Percentiles rank a stretch among this genome's conserved stretches.
Evolutionary conservation across 2,113 vertebrate species (phyloP).

Genomic region (Passer montanus): DNA sequence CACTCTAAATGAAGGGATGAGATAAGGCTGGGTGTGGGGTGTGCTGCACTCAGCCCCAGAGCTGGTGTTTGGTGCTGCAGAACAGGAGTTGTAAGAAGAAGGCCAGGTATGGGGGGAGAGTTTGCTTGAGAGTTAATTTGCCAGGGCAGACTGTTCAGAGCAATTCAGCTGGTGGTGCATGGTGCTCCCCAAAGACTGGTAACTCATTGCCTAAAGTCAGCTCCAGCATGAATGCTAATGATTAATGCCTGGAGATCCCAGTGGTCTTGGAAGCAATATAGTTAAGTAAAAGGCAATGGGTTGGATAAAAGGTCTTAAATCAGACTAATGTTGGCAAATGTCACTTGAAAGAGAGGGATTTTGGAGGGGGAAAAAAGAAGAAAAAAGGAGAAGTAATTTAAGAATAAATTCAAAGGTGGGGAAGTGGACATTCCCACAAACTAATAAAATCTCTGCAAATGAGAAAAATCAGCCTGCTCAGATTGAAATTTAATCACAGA

Average conservation of each 20-base stretch:
- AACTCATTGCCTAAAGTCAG: conserved; percentile 27
- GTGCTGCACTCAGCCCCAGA: accelerated
- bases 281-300: conserved; percentile 68
- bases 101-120: neutral
- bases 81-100: neutral
- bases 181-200: neutral
- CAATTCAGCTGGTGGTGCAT: conserved; percentile 18
- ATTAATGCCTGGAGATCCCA: conserved; percentile 54
- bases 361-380: neutral
- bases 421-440: conserved; percentile 38
- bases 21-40: accelerated
- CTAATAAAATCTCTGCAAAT: conserved; percentile 53
- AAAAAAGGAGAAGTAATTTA: conserved; percentile 1
- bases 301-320: conserved; percentile 72
- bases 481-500: conserved; percentile 59
- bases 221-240: conserved; percentile 15
- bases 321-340: conserved; percentile 62
- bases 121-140: conserved; percentile 19
- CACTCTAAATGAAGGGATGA: neutral
- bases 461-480: conserved; percentile 54
- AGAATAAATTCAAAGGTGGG: conserved; percentile 43
- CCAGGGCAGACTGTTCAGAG: neutral
- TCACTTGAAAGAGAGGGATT: conserved; percentile 67
- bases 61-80: accelerated
- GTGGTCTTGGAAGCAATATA: conserved; percentile 56